Conservation (phyloP, 2,888 invertebrate species). For the Mactromeris polynyma region DNA sequence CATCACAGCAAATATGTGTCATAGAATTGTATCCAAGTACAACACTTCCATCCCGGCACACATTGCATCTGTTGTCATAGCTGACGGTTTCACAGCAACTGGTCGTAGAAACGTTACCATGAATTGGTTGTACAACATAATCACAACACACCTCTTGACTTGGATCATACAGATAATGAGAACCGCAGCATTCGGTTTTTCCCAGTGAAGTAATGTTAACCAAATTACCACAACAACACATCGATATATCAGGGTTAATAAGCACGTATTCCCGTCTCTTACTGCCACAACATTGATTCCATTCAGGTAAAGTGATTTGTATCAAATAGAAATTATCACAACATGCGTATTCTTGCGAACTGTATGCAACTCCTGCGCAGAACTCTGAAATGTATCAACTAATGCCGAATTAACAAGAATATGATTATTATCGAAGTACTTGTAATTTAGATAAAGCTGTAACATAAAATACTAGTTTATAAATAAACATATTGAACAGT, state of each 20-base stretch:
- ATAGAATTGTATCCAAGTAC: not conserved
- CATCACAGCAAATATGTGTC: slow-evolving; percentile 27
- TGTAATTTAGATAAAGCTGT: no score
- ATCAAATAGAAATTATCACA: not conserved
- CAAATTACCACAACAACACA: slow-evolving; percentile 22
- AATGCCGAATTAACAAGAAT: no score
- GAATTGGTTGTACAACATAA: slow-evolving; percentile 24
- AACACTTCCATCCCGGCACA: not conserved
- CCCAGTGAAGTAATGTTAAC: slow-evolving; percentile 1
- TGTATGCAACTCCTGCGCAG: not conserved
- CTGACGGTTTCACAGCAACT: slow-evolving; percentile 29
- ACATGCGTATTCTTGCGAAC: slow-evolving; percentile 3
- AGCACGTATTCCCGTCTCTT: not conserved
- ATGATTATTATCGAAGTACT: no score
- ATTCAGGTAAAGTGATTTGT: not conserved
- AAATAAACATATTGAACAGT: no score
- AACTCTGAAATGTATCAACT: slow-evolving; percentile 19
- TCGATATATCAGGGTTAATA: slow-evolving; percentile 11
- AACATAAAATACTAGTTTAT: no score
- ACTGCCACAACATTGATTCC: slow-evolving; percentile 21
- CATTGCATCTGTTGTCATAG: not conserved
- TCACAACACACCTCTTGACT: slow-evolving; percentile 33
- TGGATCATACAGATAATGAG: slow-evolving; percentile 20
- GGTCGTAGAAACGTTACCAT: slow-evolving; percentile 7
- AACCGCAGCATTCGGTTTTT: slow-evolving; percentile 37